These are phyloP conservation scores for Zonotrichia albicollis DNA, from an alignment of 2,797 vertebrate genomes.

Conservation along the genomic window DNA sequence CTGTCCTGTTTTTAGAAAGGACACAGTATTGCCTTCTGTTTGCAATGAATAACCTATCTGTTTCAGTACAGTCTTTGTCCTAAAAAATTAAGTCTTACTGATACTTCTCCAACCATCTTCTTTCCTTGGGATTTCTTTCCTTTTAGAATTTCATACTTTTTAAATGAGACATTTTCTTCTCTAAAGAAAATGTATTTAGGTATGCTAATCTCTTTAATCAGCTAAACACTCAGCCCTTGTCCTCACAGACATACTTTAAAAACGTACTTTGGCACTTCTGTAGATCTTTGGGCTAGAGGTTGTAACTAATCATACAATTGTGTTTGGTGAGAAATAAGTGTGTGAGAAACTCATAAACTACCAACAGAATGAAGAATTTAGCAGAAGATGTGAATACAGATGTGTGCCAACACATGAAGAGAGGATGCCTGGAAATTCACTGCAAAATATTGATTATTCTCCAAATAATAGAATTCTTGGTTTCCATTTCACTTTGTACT, in stretches of 20 bases:
- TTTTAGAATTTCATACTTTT: neutral
- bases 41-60: neutral
- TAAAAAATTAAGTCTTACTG: neutral
- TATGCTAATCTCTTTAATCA: neutral
- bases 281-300: neutral
- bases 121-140: neutral
- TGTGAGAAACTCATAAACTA: neutral
- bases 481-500: neutral
- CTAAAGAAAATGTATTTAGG: neutral
- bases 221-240: neutral
- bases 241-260: accelerated
- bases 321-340: neutral
- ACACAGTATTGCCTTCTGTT: neutral
- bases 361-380: neutral
- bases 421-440: neutral
- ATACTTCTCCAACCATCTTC: neutral
- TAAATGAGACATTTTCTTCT: neutral
- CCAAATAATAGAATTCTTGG: neutral
- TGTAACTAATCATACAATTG: neutral
- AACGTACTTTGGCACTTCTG: neutral
- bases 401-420: accelerated
- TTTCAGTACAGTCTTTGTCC: neutral
- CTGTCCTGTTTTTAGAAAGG: neutral
- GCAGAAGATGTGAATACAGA: neutral
- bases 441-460: neutral